Evolutionary conservation across 2,113 vertebrate genomes (phyloP), one percentile per base, ranked within the genome.

Genomic region (Crotalus tigris): DNA sequence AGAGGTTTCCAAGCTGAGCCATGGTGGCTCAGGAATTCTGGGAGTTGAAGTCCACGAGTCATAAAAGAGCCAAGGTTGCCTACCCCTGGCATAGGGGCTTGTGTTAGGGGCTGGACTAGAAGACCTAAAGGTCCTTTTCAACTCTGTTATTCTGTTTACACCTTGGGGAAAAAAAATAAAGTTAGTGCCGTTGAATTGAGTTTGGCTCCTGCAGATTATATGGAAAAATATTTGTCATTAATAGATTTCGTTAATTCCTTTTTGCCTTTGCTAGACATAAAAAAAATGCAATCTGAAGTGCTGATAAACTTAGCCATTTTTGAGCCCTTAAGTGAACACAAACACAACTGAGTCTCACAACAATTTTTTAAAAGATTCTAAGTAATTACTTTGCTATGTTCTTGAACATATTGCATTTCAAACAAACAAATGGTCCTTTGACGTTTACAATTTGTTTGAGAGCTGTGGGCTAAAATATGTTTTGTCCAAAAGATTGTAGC

Each of bases 321-420:
- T 93, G 87, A 90, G 21, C 23, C 86, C 88, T 61, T 87, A 44
- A 91, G 5, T 93, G 26, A 33, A 91, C 89, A 93, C 81, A 92
- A 93, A 92, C 69, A 92, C 89, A 12, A 85, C 2, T 51, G 23
- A 81, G 89, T 49, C 90, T 93, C 57, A 23, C 24, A 86, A 33
- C 13, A 46, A 1, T 55, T 61, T 61, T 96, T 19, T 87, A 55
- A 94, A 94, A 69, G n/a, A 90, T 11, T 95, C 46, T 3, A 88
- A 94, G 23, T 91, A 93, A 95, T 95, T 94, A 86, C 51, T 61
- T 4, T 89, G 1, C 89, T 85, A 13, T 95, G 19, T 91, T 6
- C 1, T 7, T 8, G 19, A 49, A 58, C 89, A 95, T 51, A 44
- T 24, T 24, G 33, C n/a, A 89, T 93, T 94, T 93, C 94, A 92